Base-by-base conservation (phyloP, 2,888 invertebrate genomes). In the Patella pellucida region DNA sequence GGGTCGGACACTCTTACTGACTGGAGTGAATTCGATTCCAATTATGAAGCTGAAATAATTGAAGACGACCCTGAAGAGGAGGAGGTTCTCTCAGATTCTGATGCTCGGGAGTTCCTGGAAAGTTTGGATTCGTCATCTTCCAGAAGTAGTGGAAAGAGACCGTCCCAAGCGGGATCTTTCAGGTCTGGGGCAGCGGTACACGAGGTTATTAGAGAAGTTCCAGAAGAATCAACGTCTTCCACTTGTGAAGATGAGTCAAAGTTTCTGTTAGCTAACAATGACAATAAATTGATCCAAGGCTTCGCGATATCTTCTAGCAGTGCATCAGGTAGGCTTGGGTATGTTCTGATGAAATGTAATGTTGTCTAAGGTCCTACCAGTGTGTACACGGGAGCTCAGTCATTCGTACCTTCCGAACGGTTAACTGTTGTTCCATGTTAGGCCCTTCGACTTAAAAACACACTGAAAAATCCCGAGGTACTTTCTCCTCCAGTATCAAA, bases 191-290 rank as follows among this genome's bases (percentile, higher is more conserved):
- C 41, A 15, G 68, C 70, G 27, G 73, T 87, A 27, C 85, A 87
- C 69, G 85, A 87, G 52, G 84, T 87, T 56, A 84, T 87, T 5
- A 81, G 84, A 70, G 87, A 87, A 80, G 82, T 81, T 27, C 87
- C 87, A 7, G 83, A 82, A 27, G 81, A 84, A 62, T 78, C 82
- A 12, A 69, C 70, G 5, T 62, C 62, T 19, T 62, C 62, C 1
- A 62, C 62, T 23, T 62, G 62, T 62, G 62, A 62, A 12, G 62
- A 62, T 3, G 62, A 62, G 23, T 62, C 62, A 23, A 62, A 62
- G 23, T 19, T 19, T 12, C 23, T 62, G 23, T 62, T 62, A 14
- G 23, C 19, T 23, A 19, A 19, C 19, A 23, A 23, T 23, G 62
- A 62, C 19, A 41, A 41, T 7, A 62, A 23, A 23, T 19, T 62